phyloP scores from a whole-genome alignment of 2,113 vertebrate species.

The Sorex araneus region DNA sequence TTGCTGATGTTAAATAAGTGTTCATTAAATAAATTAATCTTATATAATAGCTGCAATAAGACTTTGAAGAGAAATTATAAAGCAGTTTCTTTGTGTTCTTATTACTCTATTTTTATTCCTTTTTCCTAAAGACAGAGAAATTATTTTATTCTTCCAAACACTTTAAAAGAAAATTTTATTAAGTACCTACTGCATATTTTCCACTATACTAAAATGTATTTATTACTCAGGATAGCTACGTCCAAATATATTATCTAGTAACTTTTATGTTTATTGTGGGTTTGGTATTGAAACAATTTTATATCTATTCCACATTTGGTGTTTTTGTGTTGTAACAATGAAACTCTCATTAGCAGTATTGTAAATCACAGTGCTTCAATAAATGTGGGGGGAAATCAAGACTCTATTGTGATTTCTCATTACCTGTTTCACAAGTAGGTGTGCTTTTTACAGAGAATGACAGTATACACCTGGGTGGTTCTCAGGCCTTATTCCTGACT shows the following conservation, averaged over 20 bases:
- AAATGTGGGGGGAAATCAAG: background rate
- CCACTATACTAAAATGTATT: background rate
- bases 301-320: too few relatives aligned
- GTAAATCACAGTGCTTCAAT: too few relatives aligned
- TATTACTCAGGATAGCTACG: background rate
- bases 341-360: too few relatives aligned
- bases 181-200: background rate
- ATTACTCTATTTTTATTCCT: background rate
- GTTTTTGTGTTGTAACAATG: too few relatives aligned
- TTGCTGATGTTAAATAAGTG: background rate
- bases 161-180: constrained; percentile 30
- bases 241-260: too few relatives aligned
- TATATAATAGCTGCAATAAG: too few relatives aligned
- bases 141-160: background rate
- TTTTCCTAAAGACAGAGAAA: background rate
- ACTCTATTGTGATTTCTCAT: background rate
- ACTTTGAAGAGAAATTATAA: too few relatives aligned
- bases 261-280: background rate
- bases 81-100: background rate
- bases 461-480: too few relatives aligned
- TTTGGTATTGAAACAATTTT: too few relatives aligned
- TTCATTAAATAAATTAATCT: too few relatives aligned
- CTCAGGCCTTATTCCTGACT: too few relatives aligned
- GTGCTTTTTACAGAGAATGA: too few relatives aligned
- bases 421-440: constrained; percentile 50